Evolutionary conservation across 2,888 invertebrate species (phyloP), one percentile per base, ranked within the genome.

Genomic region (Parasteatoda lunata): DNA sequence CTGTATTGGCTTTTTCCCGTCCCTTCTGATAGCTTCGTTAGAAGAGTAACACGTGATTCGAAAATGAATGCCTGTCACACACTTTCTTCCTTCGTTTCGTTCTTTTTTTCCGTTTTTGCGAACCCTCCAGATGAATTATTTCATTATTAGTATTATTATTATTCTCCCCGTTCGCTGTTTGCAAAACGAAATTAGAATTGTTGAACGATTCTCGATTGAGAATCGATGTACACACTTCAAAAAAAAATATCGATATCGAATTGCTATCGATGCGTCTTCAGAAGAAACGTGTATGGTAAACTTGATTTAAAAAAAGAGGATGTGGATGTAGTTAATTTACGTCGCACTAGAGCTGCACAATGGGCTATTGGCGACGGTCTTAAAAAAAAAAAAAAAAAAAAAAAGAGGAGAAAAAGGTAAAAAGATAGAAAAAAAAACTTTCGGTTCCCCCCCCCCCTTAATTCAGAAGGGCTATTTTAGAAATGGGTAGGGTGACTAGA

Each of bases 141-240:
- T 85, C 85, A 85, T 85, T 85, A 85, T 76, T 79, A 80, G 59
- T 59, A 59, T 59, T 59, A 59, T 59, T 30, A 30, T 84, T 80
- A 80, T 80, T 71, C 75, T 77, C 54, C 49, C 49, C 71, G 30
- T 68, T 64, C 68, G 83, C 76, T 85, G 85, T 85, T 85, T 85
- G 79, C 85, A 79, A 77, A 75, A 85, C 85, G 79, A 76, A 85
- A 85, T 85, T 80, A 85, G 85, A 85, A 85, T 85, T 85, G 85
- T 75, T 76, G 79, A 85, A 80, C 85, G 85, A 76, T 85, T 85
- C 80, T 85, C 79, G 80, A 85, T 85, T 52, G 79, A 69, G 65
- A 85, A 79, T 85, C 85, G 85, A 85, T 85, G 54, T 30, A 52
- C 52, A 48, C 65, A 73, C 13, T 48, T 59, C 77, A 48, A 71